Evolutionary conservation across 2,113 vertebrate genomes (phyloP), one percentile per base, ranked within the genome.

Genomic region (Leptobrachium leishanense): DNA sequence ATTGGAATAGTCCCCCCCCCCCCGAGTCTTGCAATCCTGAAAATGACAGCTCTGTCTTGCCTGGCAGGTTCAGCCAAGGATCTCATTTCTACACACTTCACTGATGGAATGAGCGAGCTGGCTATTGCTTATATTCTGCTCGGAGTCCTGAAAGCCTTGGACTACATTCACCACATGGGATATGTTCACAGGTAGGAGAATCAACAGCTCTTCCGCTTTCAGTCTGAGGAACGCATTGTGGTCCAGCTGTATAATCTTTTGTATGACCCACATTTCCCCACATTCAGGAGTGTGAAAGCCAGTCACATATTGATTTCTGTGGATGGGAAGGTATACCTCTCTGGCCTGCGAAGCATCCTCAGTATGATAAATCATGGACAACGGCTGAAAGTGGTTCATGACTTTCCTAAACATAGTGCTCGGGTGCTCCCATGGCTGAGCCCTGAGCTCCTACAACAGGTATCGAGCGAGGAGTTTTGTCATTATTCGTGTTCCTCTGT

Each of bases 101-200:
- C 92, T 13, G 96, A 99, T 68, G 98, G 98, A 9, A 95, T 99
- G 95, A 94, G 77, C 46, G 98, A 99, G 78, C 87, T 96, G 90
- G 94, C 95, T 1, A 99, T 99, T 53, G 95, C 97, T 0, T 98
- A 97, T 79, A 96, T 99, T 82, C 89, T 99, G 71, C 93, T 96
- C 72, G 98, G 97, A 0, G 92, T 96, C 74, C 85, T 99, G 20
- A 96, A 93, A 87, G 97, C 97, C 2, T 92, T 99, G 41, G 95
- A 98, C 84, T 99, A 99, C 86, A 96, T 99, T 87, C 98, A 99
- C 86, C 96, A 97, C 79, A 99, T 99, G 96, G 98, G 97, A 86
- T 99, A 98, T 1, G 96, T 99, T 41, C 98, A 99, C 82, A 94
- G 97, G 98, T 99, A 85, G 86, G 40, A 70, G 2, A 70, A n/a